Conservation (phyloP, 2,113 vertebrate species). For the Eublepharis macularius region DNA sequence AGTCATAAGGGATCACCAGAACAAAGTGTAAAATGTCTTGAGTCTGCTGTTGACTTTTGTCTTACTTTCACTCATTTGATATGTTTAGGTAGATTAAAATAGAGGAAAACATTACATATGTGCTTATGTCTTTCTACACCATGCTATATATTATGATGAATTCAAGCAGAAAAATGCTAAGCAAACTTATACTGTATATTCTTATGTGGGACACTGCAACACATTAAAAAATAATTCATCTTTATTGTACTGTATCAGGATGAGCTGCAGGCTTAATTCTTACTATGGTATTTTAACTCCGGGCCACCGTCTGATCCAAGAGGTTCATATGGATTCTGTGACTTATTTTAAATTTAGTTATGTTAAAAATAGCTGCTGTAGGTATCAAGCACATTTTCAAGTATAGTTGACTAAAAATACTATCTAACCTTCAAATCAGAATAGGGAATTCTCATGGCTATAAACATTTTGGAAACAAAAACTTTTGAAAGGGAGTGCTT, state of each 20-base stretch:
- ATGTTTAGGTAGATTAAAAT: background rate
- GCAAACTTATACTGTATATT: background rate
- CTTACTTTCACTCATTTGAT: background rate
- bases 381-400: slow-evolving; percentile 46
- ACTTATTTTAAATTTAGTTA: slow-evolving; percentile 43
- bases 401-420: slow-evolving; percentile 29
- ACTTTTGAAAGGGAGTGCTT: background rate
- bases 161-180: background rate
- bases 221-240: slow-evolving; percentile 4
- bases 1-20: background rate
- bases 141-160: rapidly evolving
- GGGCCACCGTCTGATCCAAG: slow-evolving; percentile 63
- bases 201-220: background rate
- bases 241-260: slow-evolving; percentile 25
- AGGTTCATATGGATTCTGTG: slow-evolving; percentile 60
- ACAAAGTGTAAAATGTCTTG: background rate
- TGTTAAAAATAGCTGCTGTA: slow-evolving; percentile 60
- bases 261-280: slow-evolving; percentile 49
- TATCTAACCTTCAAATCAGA: slow-evolving; percentile 28
- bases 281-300: slow-evolving; percentile 49
- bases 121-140: rapidly evolving
- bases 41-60: background rate
- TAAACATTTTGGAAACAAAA: background rate
- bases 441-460: background rate
- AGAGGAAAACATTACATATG: background rate